Percentiles rank a stretch among this genome's conserved stretches.
Conservation (phyloP, 1,140 invertebrate species). For the Pogonomyrmex californicus region DNA sequence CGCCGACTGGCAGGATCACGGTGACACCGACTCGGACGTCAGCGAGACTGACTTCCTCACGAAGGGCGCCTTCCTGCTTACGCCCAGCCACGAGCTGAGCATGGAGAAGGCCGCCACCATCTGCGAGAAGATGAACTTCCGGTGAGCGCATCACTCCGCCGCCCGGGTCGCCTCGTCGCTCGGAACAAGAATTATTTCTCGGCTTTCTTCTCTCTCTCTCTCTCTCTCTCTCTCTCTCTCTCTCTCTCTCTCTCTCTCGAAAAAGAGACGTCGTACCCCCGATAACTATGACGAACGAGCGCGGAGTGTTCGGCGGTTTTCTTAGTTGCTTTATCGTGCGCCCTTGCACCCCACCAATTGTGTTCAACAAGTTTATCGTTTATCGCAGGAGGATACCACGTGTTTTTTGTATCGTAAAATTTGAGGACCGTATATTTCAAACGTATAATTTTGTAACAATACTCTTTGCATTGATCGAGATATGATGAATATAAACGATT, state of each 20-base stretch:
- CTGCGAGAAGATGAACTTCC: conserved; percentile 95
- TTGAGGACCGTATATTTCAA: not conserved
- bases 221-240: too few species aligned
- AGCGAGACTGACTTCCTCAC: conserved; percentile 85
- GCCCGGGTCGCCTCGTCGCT: not conserved
- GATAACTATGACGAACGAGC: conserved; percentile 48
- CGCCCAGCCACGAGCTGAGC: conserved; percentile 93
- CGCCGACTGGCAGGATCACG: conserved; percentile 80
- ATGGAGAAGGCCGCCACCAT: conserved; percentile 94
- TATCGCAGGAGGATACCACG: not conserved
- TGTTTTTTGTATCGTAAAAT: not conserved
- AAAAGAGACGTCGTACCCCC: not conserved
- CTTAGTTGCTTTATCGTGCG: conserved; percentile 27
- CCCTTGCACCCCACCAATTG: not conserved
- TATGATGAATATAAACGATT: not conserved
- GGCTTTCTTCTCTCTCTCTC: too few species aligned
- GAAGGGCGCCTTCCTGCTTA: conserved; percentile 93
- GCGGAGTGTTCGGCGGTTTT: conserved; percentile 15
- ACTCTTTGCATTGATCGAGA: not conserved
- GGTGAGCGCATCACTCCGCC: conserved; percentile 77
- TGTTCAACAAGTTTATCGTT: not conserved
- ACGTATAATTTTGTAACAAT: too few species aligned
- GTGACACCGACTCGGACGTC: conserved; percentile 83
- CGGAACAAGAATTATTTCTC: conserved; percentile 11
- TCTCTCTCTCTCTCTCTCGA: too few species aligned